Base-by-base conservation (phyloP, 2,797 vertebrate genomes). In the Leuciscus waleckii region DNA sequence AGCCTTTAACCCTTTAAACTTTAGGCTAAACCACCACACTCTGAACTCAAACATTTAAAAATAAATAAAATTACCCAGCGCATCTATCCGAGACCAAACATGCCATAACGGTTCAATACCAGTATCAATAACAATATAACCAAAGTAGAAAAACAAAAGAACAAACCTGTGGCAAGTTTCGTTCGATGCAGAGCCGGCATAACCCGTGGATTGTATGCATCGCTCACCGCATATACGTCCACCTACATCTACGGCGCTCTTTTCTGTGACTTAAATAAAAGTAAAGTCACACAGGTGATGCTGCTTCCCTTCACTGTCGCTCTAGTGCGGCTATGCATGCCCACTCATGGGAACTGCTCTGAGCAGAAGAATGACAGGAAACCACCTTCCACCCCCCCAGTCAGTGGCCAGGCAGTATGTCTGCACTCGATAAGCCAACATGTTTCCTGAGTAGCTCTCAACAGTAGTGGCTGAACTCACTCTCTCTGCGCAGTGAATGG, bases 321-420 rank as follows among this genome's bases (percentile, higher is more conserved):
- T 93, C 87, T 90, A 91, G 91, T 88, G 90, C 91, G n/a, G 89
- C 91, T 93, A 95, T 94, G 95, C 95, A 95, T 93, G 92, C 92
- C 94, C 92, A 93, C 95, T 96, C 96, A 92, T 97, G 96, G 94
- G 96, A 97, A 97, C 95, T 93, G 91, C 90, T 91, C 91, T 89
- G 91, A 81, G n/a, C 91, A 96, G 93, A 97, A 97, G 95, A 97
- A 98, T 97, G 92, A 94, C 96, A 97, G 97, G 97, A 98, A 97
- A 93, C 95, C 94, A 95, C 97, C 95, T 96, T 95, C 95, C 95
- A 95, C 94, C 96, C 95, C 95, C 94, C 95, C 91, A 86, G 78
- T 91, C 94, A 92, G 85, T 85, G 94, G 81, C 94, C 94, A 93
- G 4, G 90, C 95, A 93, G 92, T 92, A 92, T 96, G 96, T 95